Evolutionary conservation across 2,888 invertebrate species (phyloP).

Genomic region (Petrolisthes cinctipes): DNA sequence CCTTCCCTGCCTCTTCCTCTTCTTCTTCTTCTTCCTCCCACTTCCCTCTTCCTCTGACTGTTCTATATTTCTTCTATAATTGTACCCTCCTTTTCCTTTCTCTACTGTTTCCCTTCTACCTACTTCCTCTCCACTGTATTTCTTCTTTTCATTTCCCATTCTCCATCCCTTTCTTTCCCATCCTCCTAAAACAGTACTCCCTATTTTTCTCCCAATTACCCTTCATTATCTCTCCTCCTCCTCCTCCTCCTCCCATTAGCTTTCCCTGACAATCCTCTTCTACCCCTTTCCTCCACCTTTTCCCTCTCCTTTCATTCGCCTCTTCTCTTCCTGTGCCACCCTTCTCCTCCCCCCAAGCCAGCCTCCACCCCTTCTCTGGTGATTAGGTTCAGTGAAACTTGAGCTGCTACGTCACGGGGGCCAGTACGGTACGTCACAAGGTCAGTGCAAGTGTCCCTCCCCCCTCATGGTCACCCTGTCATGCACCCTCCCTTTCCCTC

Average conservation of each 20-base stretch:
- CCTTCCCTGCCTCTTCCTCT: not conserved
- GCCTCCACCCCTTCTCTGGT: constrained; percentile 1
- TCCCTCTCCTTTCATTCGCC: not conserved
- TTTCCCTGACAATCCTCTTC: not conserved
- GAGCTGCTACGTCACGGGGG: not conserved
- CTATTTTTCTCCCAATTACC: not conserved
- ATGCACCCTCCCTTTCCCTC: not conserved
- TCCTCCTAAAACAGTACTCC: not conserved
- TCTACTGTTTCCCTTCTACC: not conserved
- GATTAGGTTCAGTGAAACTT: constrained; percentile 7
- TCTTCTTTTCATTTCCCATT: not conserved
- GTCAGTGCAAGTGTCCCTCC: not conserved
- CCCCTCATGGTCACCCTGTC: not conserved
- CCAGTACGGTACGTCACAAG: not conserved
- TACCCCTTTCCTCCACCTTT: not conserved
- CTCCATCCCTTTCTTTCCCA: not conserved
- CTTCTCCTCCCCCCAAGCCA: not conserved
- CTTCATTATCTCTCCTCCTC: not conserved
- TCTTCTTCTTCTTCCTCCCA: not conserved
- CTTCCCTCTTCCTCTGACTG: not conserved
- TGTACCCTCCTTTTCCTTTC: not conserved
- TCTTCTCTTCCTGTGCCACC: not conserved
- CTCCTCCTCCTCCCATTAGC: not conserved
- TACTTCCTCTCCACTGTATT: not conserved
- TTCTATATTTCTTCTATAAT: not conserved